phyloP scores from a whole-genome alignment of 2,888 invertebrate species.

The Macroteleia sp. region DNA sequence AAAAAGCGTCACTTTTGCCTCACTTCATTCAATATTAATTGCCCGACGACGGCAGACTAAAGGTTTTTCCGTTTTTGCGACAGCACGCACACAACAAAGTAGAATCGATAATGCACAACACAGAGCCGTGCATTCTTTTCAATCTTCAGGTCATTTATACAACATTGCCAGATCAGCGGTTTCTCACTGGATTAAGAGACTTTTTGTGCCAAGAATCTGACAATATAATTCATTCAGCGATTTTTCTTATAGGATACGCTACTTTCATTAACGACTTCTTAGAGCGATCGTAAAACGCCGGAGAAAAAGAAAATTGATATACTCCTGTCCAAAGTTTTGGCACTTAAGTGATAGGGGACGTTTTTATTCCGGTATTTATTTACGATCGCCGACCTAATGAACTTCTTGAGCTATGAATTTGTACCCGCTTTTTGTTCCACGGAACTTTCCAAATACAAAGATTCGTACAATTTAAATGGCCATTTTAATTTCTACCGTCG shows the following conservation, averaged over 20 bases:
- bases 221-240: constrained; percentile 58
- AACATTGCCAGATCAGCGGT: constrained; percentile 59
- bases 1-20: not conserved
- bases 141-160: constrained; percentile 57
- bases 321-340: constrained; percentile 60
- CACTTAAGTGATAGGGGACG: constrained; percentile 52
- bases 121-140: constrained; percentile 38
- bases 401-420: constrained; percentile 50
- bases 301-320: constrained; percentile 61
- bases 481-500: constrained; percentile 13
- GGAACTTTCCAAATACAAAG: constrained; percentile 17
- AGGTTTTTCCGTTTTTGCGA: constrained; percentile 36
- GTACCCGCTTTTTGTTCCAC: constrained; percentile 32
- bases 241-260: constrained; percentile 55
- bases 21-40: constrained; percentile 50
- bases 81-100: constrained; percentile 41
- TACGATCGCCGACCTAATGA: constrained; percentile 49
- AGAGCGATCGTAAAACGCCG: constrained; percentile 50
- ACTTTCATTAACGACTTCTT: constrained; percentile 62
- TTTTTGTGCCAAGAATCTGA: constrained; percentile 53
- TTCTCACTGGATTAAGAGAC: constrained; percentile 60
- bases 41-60: constrained; percentile 26
- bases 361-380: constrained; percentile 53
- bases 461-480: constrained; percentile 30
- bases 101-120: constrained; percentile 59